Evolutionary conservation across 2,113 vertebrate species (phyloP), one percentile per base, ranked within the genome.

Genomic region (Bos taurus): DNA sequence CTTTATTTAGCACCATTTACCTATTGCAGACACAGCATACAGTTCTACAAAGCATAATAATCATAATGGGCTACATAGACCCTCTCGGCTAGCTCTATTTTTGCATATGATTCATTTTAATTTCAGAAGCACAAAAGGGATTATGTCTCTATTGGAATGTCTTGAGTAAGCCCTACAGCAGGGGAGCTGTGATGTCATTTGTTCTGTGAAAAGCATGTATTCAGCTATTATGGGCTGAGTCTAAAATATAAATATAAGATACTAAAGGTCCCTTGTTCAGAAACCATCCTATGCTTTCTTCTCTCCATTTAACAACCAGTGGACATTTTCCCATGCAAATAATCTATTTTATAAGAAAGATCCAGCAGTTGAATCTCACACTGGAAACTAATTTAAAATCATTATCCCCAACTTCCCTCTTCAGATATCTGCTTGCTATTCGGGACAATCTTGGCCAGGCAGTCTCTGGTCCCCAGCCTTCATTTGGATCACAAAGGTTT

Each of bases 81-180:
- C 54, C 33, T 96, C 86, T 97, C 1, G 12, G 93, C 89, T 56
- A 56, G 88, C 86, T 97, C 96, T 96, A 12, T 95, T 97, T 98
- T 97, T 96, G 94, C 93, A 86, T 97, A 90, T 82, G 94, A 97
- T 95, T 98, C 98, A 98, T 97, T 98, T 98, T 98, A 96, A 98
- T 98, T 98, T 98, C 91, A 97, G 91, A 92, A 81, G 43, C 83
- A 97, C 96, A 97, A 98, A 98, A 97, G 95, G 97, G 95, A 98
- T 97, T 98, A 98, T 98, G 91, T 97, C 90, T 97, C 95, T 92
- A 97, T 86, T 90, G 98, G 95, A 96, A 96, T 93, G 59, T 97
- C 86, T 94, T 90, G 90, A 95, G 90, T 97, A 95, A 98, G 83
- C 93, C 87, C 91, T 97, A 97, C 96, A 97, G 94, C 89, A 97